Base-by-base conservation (phyloP, 2,888 invertebrate species). In the Metalampra italica region DNA sequence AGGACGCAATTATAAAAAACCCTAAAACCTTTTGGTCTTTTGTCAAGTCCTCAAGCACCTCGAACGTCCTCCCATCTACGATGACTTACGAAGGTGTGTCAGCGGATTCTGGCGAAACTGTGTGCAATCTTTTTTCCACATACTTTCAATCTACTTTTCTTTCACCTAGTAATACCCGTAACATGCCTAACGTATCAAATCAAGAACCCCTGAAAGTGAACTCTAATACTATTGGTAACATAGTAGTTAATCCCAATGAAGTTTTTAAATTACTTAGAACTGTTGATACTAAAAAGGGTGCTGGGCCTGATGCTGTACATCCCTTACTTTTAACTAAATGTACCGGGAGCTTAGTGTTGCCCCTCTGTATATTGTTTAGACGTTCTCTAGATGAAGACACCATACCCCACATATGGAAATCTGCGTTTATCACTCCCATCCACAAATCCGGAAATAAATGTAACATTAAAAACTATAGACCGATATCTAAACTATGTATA, bases 131-230 rank as follows among this genome's bases (percentile, higher is more conserved):
- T 13, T 40, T 40, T 40, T 4, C 40, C 3, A 13, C 40, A 7
- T 40, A 40, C 40, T 40, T 40, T 40, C 13, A 40, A 13, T 40
- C 40, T 13, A 40, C 40, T 14, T 40, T 40, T 15, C 40, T 43
- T 9, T 7, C 29, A 43, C 7, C 40, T 9, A 15, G 22, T 14
- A 9, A 9, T 1, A 12, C 7, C 32, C 2, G 5, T 43, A 4
- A 40, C 5, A 14, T 40, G 9, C 9, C 13, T 12, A 8, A n/a
- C 38, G 11, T n/a, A n/a, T 38, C 11, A 5, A 38, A 4, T 9
- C 32, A 3, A 7, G 30, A 3, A 13, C 43, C 30, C 30, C 30
- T 7, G 7, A 30, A 30, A 7, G 30, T 30, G 9, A 30, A 30
- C 7, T 7, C 9, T 30, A 30, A 30, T 9, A 30, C 7, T 14